phyloP scores from a whole-genome alignment of 2,888 invertebrate species.

The Loripinus fragilis region DNA sequence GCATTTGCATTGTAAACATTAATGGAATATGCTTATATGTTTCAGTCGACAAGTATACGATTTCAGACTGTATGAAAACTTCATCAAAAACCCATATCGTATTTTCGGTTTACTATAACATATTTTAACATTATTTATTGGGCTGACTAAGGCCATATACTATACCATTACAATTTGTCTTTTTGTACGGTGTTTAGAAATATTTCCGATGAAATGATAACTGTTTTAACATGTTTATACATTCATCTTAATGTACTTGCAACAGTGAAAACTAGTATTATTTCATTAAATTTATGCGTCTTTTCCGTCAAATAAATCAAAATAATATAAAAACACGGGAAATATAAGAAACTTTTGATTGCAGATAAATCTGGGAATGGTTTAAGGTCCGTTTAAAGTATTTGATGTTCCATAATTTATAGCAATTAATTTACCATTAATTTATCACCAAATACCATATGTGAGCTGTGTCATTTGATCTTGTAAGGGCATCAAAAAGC shows the following conservation, averaged over 20 bases:
- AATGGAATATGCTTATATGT: no score
- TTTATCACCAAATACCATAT: not conserved
- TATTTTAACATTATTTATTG: not conserved
- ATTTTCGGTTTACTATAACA: not conserved
- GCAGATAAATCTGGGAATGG: conserved; percentile 12
- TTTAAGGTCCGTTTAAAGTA: conserved; percentile 13
- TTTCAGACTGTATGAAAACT: no score
- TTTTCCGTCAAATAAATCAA: conserved; percentile 22
- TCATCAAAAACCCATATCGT: no score
- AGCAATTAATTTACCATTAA: conserved; percentile 35
- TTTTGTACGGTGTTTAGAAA: conserved; percentile 6
- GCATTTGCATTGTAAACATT: no score
- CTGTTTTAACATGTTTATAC: conserved; percentile 19
- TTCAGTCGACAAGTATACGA: no score
- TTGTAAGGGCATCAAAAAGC: not conserved
- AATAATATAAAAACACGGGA: conserved; percentile 16
- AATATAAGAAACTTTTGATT: conserved; percentile 28
- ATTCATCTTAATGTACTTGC: conserved; percentile 15
- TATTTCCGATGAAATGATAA: conserved; percentile 14
- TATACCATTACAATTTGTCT: conserved; percentile 14
- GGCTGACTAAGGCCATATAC: conserved; percentile 16
- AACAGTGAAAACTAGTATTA: conserved; percentile 16
- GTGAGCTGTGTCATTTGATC: not conserved
- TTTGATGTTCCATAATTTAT: conserved; percentile 22
- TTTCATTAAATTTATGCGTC: conserved; percentile 16